These are phyloP conservation scores for Sesamia inferens DNA, from an alignment of 2,888 invertebrate genomes.

Conservation along the genomic window DNA sequence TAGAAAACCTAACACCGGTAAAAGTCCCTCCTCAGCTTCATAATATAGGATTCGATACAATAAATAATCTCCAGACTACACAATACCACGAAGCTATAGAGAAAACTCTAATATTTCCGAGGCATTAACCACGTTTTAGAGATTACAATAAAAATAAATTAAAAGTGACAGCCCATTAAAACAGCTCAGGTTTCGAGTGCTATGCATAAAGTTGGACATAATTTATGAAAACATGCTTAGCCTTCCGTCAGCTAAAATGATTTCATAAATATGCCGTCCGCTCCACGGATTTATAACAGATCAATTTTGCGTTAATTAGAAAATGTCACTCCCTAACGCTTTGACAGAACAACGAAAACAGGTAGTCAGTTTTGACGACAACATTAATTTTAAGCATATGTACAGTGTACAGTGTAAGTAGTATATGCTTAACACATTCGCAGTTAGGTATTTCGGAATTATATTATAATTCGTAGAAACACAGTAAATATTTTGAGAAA, in stretches of 20 bases:
- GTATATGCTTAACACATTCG: background rate
- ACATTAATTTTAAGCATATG: constrained; percentile 53
- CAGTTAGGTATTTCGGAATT: background rate
- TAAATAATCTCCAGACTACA: background rate
- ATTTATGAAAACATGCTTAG: constrained; percentile 54
- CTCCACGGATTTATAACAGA: constrained; percentile 54
- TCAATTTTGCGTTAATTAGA: constrained; percentile 59
- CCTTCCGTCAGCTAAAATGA: constrained; percentile 51
- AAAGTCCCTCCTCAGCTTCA: background rate
- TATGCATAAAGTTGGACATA: constrained; percentile 51
- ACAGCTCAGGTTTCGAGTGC: constrained; percentile 39
- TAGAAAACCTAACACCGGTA: background rate
- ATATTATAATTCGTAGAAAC: background rate
- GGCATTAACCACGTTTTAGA: constrained; percentile 20
- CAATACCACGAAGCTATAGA: background rate
- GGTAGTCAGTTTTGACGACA: constrained; percentile 24
- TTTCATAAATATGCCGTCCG: constrained; percentile 49
- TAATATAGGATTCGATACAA: background rate
- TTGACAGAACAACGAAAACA: constrained; percentile 55
- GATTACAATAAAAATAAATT: constrained; percentile 48
- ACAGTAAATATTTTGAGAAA: background rate
- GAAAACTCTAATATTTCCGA: constrained; percentile 20
- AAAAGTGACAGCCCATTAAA: constrained; percentile 49
- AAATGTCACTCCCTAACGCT: constrained; percentile 57
- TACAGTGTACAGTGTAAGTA: background rate